Base-by-base conservation (phyloP, 2,797 vertebrate species). In the Pseudomugil gertrudae region DNA sequence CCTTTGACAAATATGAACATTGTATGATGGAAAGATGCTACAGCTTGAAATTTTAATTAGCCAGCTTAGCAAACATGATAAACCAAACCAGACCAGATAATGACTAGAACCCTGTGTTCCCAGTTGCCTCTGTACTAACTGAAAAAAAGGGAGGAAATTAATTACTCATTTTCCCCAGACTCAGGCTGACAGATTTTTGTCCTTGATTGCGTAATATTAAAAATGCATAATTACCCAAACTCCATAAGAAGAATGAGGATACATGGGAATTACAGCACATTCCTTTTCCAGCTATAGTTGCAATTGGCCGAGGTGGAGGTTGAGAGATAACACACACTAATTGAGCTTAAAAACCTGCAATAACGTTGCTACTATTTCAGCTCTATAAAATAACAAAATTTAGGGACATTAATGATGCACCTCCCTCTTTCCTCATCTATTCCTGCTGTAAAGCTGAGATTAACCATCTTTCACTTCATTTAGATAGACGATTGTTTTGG, bases 121-220 rank as follows among this genome's bases (percentile, higher is more conserved):
- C 71, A 74, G 75, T 81, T 52, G 50, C 40, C 63, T 71, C 66
- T 65, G 63, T 81, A 78, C 78, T 78, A 79, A 84, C 74, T 53
- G 74, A 82, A 69, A 43, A 72, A 75, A 48, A 51, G 48, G 35
- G 24, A 57, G n/a, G 66, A 74, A 89, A 87, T 90, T 62, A 91
- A 90, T 91, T 85, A 88, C 80, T 84, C 59, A 58, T 80, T 91
- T 84, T 87, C 59, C n/a, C 56, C 76, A 78, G 75, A 72, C 38
- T 51, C 55, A 24, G 72, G 40, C 52, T 61, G 75, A 54, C 38
- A 60, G 78, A 81, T 82, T 61, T n/a, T 72, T 11, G 13, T 77
- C 67, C 57, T 77, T 87, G 87, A 91, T 88, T 89, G 82, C 76
- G 71, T 80, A 63, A 86, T 84, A 80, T 88, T 56, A 66, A 86